Base-by-base conservation (phyloP, 1,140 invertebrate genomes). In the Teleogryllus occipitalis region DNA sequence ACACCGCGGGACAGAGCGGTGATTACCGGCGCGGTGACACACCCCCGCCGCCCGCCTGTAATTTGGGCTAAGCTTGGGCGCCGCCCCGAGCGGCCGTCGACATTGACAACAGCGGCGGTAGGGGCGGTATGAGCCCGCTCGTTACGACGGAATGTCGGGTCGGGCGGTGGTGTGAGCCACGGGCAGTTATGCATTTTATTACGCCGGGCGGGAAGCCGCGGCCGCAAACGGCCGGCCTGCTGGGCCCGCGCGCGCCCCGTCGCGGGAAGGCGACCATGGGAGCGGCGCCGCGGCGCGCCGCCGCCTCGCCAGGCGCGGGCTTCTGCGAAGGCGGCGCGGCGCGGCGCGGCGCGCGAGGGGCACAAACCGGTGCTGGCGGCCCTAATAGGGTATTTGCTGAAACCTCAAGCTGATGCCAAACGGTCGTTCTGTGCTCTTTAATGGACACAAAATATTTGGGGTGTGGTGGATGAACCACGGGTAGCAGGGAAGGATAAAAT, bases 21-120 rank as follows among this genome's bases (percentile, higher is more conserved):
- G 54, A 65, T 65, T 65, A 65, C 54, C 10, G 54, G 18, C 54
- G 10, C 54, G 18, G 54, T 65, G 54, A 65, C 54, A 65, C 54
- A 65, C 54, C 54, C 54, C 54, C 54, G 54, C 54, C 54, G 54
- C 54, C 54, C 54, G 54, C 54, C 54, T 65, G 54, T 65, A 65
- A 65, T 65, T 65, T 65, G 54, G 54, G 54, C 7, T 65, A 65
- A 65, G 54, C 54, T 65, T 10, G 2, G 54, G 54, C 54, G 54
- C 54, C 54, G 54, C 54, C 54, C 54, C 54, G 54, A 65, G 54
- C 54, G 18, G 2, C 54, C 54, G 54, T 18, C 54, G 54, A 65
- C 54, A 65, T 65, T 65, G 54, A 65, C 54, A 65, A 65, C 54
- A 18, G 54, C 10, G 54, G 18, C 54, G 54, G 54, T 7, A 7